Evolutionary conservation across 2,113 vertebrate species (phyloP).

Genomic region (Melanotaenia duboulayi): DNA sequence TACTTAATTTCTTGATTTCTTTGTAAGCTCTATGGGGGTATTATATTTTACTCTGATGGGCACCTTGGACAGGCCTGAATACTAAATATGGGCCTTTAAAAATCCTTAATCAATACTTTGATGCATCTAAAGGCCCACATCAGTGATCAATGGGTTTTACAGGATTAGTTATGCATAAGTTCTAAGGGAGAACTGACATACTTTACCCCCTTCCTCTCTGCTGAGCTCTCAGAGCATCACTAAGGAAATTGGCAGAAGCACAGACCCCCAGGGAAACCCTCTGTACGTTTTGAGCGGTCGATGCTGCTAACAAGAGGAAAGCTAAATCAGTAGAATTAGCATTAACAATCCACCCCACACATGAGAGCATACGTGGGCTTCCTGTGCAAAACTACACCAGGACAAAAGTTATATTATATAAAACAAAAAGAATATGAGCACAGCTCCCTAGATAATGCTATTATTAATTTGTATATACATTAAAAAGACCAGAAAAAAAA

Average conservation of each 20-base stretch:
- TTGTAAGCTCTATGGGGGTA: no score
- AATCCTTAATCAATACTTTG: slow-evolving; percentile 45
- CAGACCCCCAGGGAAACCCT: slow-evolving; percentile 12
- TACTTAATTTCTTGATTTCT: no score
- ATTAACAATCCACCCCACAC: slow-evolving; percentile 53
- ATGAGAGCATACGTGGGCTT: slow-evolving; percentile 33
- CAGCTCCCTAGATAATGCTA: slow-evolving; percentile 18
- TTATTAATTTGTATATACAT: slow-evolving; percentile 40
- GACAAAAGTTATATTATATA: slow-evolving; percentile 34
- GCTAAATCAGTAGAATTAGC: slow-evolving; percentile 57
- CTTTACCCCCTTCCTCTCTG: slow-evolving; percentile 23
- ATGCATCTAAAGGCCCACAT: slow-evolving; percentile 30
- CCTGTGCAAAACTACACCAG: slow-evolving; percentile 15
- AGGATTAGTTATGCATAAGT: slow-evolving; percentile 57
- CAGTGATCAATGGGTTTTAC: slow-evolving; percentile 61
- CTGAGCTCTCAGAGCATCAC: slow-evolving; percentile 29
- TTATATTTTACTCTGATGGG: not conserved
- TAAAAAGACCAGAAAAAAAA: slow-evolving; percentile 20
- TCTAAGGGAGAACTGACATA: slow-evolving; percentile 56
- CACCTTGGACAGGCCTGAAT: not conserved
- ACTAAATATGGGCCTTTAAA: slow-evolving; percentile 19
- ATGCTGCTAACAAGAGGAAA: slow-evolving; percentile 60
- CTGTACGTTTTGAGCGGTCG: slow-evolving; percentile 42
- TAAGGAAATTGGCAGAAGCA: slow-evolving; percentile 51
- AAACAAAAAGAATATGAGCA: slow-evolving; percentile 39